These are phyloP conservation scores for Tenebrio molitor DNA, from an alignment of 1,140 invertebrate species.

Conservation along the genomic window DNA sequence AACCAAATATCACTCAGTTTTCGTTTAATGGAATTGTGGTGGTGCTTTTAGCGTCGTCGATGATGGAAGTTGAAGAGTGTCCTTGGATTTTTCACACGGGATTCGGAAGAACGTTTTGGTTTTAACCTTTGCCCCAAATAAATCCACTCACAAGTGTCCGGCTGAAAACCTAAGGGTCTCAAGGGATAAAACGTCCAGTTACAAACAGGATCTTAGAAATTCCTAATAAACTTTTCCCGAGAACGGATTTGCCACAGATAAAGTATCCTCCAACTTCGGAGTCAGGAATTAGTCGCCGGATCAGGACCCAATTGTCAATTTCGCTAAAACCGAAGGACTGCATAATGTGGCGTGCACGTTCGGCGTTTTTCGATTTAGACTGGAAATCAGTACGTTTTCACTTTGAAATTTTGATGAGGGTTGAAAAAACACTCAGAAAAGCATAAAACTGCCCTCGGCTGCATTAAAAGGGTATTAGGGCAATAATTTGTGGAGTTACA, in stretches of 20 bases:
- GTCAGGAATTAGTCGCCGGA: constrained; percentile 14
- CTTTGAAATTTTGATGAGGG: too few relatives aligned
- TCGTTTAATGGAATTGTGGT: too few relatives aligned
- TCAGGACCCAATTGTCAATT: too few relatives aligned
- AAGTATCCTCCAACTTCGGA: constrained; percentile 17
- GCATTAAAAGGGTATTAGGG: constrained; percentile 13
- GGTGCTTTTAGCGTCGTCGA: too few relatives aligned
- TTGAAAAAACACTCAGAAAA: too few relatives aligned
- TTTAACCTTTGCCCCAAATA: constrained; percentile 34
- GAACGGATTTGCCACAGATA: constrained; percentile 26
- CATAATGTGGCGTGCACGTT: too few relatives aligned
- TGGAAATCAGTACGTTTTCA: too few relatives aligned
- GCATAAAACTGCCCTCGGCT: background rate
- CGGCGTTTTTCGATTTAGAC: too few relatives aligned
- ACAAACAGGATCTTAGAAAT: constrained; percentile 40
- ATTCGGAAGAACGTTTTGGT: constrained; percentile 20
- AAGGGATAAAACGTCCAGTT: constrained; percentile 29
- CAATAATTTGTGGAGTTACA: background rate
- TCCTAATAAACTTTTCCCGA: constrained; percentile 31
- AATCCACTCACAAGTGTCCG: constrained; percentile 35
- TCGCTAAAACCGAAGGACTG: too few relatives aligned
- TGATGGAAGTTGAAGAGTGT: too few relatives aligned
- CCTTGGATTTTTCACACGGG: too few relatives aligned
- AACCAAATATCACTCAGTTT: background rate
- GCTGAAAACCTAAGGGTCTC: constrained; percentile 15